Evolutionary conservation across 1,140 invertebrate species (phyloP), one percentile per base, ranked within the genome.

Genomic region (Ptiloglossa arizonensis): DNA sequence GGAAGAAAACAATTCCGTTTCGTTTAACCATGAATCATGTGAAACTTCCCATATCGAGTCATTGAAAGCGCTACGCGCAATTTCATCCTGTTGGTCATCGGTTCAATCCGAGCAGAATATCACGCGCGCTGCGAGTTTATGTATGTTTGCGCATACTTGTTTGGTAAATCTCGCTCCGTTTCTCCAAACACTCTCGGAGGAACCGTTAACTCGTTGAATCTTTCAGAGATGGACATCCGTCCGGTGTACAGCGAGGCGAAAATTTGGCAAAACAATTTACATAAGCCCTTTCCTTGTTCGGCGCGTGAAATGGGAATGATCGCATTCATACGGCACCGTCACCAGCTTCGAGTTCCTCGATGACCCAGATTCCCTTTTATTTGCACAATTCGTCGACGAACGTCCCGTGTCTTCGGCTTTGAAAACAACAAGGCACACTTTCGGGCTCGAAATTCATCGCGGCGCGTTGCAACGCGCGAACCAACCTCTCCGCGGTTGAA

Each of bases 151-250:
- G 5, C 19, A 13, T 17, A 6, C 27, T 15, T 24, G 54, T 46
- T 17, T 46, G 1, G 15, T 8, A 8, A 5, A 38, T 22, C 9
- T 11, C 22, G 13, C 13, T 60, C 19, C 6, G 5, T 29, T 29
- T 1, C 24, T 17, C 41, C 15, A 59, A 69, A 48, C 52, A n/a
- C 57, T 69, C 67, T 38, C 27, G 57, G 11, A 46, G 27, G 57
- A 71, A 71, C 75, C 75, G 75, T 77, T 77, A 77, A 2, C 5
- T 22, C 66, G 46, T 41, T 59, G 38, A 46, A 41, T 54, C 46
- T 32, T 54, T 52, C 71, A n/a, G 56, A 52, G 44, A 71, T 77
- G 75, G 75, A 77, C 75, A 71, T 77, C 57, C 68, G 67, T 77
- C 75, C 75, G 75, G 67, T n/a, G 48, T 52, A 60, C 67, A 54